Base-by-base conservation (phyloP, 2,113 vertebrate genomes). In the Pholis gunnellus region DNA sequence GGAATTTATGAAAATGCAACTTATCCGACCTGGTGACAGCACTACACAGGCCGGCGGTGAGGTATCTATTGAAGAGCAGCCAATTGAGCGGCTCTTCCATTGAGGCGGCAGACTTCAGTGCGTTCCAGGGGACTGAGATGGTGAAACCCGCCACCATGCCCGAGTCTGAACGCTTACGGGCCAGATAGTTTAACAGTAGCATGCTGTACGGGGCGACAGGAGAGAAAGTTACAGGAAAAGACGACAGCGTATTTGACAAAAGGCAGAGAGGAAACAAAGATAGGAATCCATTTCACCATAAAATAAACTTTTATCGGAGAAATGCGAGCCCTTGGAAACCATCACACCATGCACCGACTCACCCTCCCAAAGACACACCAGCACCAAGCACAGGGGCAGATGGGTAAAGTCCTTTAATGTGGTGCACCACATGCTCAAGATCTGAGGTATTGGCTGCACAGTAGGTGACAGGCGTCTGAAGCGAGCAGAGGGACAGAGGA, bases 361-460 rank as follows among this genome's bases (percentile, higher is more conserved):
- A 97, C 97, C 96, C 96, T 90, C 97, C 96, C 40, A 97, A 78
- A 46, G 97, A 97, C n/a, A 97, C 92, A 29, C 97, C 96, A 15
- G 93, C 92, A 2, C 96, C 96, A 64, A 96, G 87, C 79, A 96
- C 68, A 1, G 95, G 96, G 8, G 96, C 92, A 5, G 72, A 66
- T 3, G 96, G 89, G 81, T 89, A 89, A 2, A 79, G 77, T 31
- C 46, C 69, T 83, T 93, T 94, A n/a, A 96, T 92, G 67, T 97
- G 96, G 0, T 65, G 65, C 85, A 97, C 86, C 7, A 93, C 96
- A 2, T 27, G 74, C 86, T 95, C 94, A 50, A 97, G 92, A 64
- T 97, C 96, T 9, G 96, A 93, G 0, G 96, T 97, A 61, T 92
- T 92, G 63, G 95, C 94, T 22, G 96, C 96, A 38, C 95, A 96